Percentiles rank a stretch among this genome's conserved stretches.
These are phyloP conservation scores for Drosophila mettleri DNA, from an alignment of 2,888 invertebrate genomes.

Conservation along the genomic window DNA sequence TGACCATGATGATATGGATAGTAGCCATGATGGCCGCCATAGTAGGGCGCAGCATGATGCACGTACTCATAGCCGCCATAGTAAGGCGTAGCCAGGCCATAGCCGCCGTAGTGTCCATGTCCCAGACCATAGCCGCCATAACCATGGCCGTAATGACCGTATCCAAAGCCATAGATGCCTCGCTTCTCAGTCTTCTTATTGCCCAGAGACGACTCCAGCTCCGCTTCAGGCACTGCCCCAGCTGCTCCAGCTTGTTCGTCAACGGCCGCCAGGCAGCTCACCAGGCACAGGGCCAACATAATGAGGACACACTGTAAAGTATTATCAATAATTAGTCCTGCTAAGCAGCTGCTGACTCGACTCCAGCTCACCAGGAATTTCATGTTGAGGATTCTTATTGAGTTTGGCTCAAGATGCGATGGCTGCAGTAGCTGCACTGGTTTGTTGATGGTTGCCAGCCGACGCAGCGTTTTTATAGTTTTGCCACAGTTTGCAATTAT, in stretches of 20 bases:
- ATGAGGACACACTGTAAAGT: conserved; percentile 52
- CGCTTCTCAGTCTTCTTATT: conserved; percentile 76
- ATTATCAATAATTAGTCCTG: neutral
- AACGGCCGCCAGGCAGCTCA: conserved; percentile 59
- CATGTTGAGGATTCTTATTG: conserved; percentile 47
- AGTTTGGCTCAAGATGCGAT: conserved; percentile 11
- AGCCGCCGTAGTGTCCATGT: conserved; percentile 52
- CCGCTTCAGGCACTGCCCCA: conserved; percentile 26
- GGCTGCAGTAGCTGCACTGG: conserved; percentile 31
- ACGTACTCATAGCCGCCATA: conserved; percentile 70
- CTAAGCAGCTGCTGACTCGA: conserved; percentile 7
- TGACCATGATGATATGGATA: conserved; percentile 75
- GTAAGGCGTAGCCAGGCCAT: conserved; percentile 58
- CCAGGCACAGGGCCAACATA: conserved; percentile 54
- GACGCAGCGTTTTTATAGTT: conserved; percentile 63
- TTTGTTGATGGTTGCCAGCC: conserved; percentile 53
- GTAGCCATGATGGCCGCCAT: conserved; percentile 67
- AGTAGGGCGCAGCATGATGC: conserved; percentile 61
- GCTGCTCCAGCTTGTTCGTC: conserved; percentile 54
- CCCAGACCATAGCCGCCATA: conserved; percentile 63
- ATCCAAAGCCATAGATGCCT: conserved; percentile 73
- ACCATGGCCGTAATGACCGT: conserved; percentile 62
- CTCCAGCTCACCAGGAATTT: conserved; percentile 67
- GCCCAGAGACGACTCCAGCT: conserved; percentile 40
- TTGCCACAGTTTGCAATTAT: conserved; percentile 78